phyloP scores from a whole-genome alignment of 2,888 invertebrate genomes.

The Standfussiana lucernea region DNA sequence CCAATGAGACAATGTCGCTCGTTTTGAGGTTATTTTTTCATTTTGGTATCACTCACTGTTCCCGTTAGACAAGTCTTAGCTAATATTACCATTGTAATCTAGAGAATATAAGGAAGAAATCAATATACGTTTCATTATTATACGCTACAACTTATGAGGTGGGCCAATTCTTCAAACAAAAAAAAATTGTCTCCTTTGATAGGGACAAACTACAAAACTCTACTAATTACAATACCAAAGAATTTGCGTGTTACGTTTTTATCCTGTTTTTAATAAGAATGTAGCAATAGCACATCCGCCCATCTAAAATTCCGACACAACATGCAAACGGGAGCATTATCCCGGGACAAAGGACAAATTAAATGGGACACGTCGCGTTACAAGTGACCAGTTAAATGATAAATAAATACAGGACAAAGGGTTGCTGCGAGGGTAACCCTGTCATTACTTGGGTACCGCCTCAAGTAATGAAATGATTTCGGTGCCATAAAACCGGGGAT shows the following conservation, averaged over 20 bases:
- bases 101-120: too few relatives aligned
- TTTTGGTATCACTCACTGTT: too few relatives aligned
- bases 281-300: background rate
- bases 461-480: conserved; percentile 45
- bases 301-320: conserved; percentile 22
- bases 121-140: too few relatives aligned
- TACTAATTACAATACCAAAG: background rate
- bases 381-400: conserved; percentile 73
- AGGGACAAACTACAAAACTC: background rate
- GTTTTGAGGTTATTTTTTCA: too few relatives aligned
- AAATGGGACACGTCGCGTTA: conserved; percentile 64
- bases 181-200: too few relatives aligned
- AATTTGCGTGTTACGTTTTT: background rate
- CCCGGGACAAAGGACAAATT: conserved; percentile 54
- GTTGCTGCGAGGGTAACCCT: conserved; percentile 23
- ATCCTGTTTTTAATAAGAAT: background rate
- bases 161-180: too few relatives aligned
- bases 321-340: conserved; percentile 34
- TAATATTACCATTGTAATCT: too few relatives aligned
- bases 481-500: background rate
- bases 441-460: conserved; percentile 29
- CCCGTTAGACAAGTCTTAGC: too few relatives aligned
- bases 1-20: too few relatives aligned
- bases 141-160: too few relatives aligned
- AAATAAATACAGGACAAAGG: conserved; percentile 70